Evolutionary conservation across 1,140 invertebrate genomes (phyloP), one percentile per base, ranked within the genome.

Genomic region (Neuroterus valhalla): DNA sequence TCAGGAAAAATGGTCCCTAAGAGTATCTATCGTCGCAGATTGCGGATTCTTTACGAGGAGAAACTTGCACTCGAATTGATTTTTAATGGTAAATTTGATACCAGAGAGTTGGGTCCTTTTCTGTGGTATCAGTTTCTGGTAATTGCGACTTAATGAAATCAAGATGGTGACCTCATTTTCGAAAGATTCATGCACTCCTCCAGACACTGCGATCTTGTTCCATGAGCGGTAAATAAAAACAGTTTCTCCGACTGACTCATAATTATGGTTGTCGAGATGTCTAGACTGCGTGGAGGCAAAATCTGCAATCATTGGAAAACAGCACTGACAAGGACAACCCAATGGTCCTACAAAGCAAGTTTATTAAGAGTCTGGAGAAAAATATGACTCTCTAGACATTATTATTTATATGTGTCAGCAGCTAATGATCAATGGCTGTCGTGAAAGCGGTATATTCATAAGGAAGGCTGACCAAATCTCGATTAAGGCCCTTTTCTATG

Each of bases 331-430:
- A 45, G 52, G 38, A 50, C 43, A 55, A 55, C 76, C 72, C 71
- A 77, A 75, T 73, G 50, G 72, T 69, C 43, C 67, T 70, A 68
- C 17, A 71, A 74, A 77, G 76, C 75, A 68, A 71, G 70, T 81
- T 78, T 46, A 15, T 67, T 68, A 71, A 14, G 62, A 68, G 44
- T 45, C 15, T 15, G 23, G 43, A 72, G 68, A 75, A 78, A 76
- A 66, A 75, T 46, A 45, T 74, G 38, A 68, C 66, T 17, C 45
- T 42, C 45, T 46, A 69, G 68, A 55, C 66, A 72, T 80, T 19
- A 50, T 50, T 80, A 76, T 76, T 80, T 80, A 81, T 78, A 72
- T 76, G 42, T 31, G 17, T 42, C 10, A 31, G 8, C 45, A 76
- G 72, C 71, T 70, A 44, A 70, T 70, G 8, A 12, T n/a, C 21